Percentiles rank a stretch among this genome's conserved stretches.
These are phyloP conservation scores for Furcifer pardalis DNA, from an alignment of 2,797 vertebrate genomes.

Conservation along the genomic window DNA sequence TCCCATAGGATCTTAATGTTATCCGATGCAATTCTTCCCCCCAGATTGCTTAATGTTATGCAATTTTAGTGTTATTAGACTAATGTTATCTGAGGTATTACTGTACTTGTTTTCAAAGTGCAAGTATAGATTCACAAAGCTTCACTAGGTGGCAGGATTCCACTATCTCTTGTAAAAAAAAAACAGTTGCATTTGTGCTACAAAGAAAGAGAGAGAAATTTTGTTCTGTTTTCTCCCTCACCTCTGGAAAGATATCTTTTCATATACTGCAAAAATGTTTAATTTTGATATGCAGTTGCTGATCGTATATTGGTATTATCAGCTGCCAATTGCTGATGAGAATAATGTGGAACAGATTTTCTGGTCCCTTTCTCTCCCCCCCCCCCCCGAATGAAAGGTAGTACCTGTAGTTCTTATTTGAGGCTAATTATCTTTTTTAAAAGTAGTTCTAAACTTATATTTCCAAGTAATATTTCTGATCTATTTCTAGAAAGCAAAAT, in stretches of 20 bases:
- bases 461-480: slow-evolving; percentile 16
- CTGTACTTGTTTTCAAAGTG: too few species aligned
- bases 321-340: not conserved
- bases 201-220: not conserved
- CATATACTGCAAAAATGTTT: slow-evolving; percentile 19
- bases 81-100: too few species aligned
- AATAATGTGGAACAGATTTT: not conserved
- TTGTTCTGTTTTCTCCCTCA: not conserved
- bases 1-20: too few species aligned
- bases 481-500: not conserved
- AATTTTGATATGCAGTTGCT: not conserved
- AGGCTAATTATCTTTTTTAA: not conserved
- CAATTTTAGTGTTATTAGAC: too few species aligned
- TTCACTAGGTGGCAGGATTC: slow-evolving; percentile 81
- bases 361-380: too few species aligned
- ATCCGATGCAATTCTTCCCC: too few species aligned
- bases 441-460: not conserved
- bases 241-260: not conserved
- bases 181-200: slow-evolving; percentile 27
- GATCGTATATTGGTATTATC: not conserved
- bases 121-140: slow-evolving; percentile 28
- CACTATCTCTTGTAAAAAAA: slow-evolving; percentile 40
- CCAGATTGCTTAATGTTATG: too few species aligned
- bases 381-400: not conserved
- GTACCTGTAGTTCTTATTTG: slow-evolving; percentile 15